Conservation (phyloP, 2,113 vertebrate species). For the Hippocampus zosterae region DNA sequence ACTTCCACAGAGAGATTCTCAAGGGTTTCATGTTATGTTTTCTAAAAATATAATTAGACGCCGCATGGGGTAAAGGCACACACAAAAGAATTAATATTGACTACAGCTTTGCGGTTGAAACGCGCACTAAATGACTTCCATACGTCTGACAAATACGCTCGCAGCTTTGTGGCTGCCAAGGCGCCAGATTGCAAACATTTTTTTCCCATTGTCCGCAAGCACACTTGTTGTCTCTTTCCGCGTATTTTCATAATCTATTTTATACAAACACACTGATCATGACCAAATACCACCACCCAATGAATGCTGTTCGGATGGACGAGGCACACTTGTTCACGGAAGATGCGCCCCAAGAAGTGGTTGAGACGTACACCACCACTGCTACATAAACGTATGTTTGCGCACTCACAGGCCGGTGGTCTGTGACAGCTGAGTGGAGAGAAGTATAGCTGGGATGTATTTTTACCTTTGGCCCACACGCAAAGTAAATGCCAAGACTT, state of each 20-base stretch:
- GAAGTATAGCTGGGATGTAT: slow-evolving; percentile 56
- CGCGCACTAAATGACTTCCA: slow-evolving; percentile 40
- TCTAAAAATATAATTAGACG: slow-evolving; percentile 44
- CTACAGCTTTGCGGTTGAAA: slow-evolving; percentile 20
- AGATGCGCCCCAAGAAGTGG: not conserved
- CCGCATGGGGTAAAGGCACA: slow-evolving; percentile 20
- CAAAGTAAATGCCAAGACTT: slow-evolving; percentile 62
- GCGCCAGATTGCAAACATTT: slow-evolving; percentile 2
- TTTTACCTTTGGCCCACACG: slow-evolving; percentile 66
- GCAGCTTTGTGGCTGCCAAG: slow-evolving; percentile 14
- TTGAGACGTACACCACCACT: not conserved
- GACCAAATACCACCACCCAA: not conserved
- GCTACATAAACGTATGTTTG: slow-evolving; percentile 4
- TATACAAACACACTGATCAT: not conserved
- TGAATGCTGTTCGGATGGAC: not conserved
- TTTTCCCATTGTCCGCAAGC: slow-evolving; percentile 10
- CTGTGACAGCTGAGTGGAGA: slow-evolving; percentile 56
- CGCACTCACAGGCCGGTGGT: slow-evolving; percentile 30
- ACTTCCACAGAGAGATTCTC: slow-evolving; percentile 39
- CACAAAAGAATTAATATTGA: slow-evolving; percentile 38
- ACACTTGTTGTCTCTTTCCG: slow-evolving; percentile 12
- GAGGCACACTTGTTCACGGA: slow-evolving; percentile 4
- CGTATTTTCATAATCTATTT: slow-evolving; percentile 16
- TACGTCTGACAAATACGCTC: slow-evolving; percentile 29
- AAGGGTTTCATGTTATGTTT: slow-evolving; percentile 38